Conservation (phyloP, 2,113 vertebrate genomes). For the Petaurus breviceps region DNA sequence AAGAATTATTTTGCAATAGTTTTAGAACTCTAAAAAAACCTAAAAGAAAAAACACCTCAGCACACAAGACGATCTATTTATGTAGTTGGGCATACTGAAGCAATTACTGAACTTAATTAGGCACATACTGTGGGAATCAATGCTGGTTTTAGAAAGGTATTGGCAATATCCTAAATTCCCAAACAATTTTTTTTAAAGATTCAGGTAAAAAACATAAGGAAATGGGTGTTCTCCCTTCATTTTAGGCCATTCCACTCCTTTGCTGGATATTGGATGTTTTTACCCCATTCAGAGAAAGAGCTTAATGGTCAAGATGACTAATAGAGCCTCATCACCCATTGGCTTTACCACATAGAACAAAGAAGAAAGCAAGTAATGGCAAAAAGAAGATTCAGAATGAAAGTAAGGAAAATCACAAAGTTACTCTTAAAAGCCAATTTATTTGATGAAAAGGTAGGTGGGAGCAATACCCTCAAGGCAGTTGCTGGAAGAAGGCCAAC, state of each 20-base stretch:
- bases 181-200: background rate
- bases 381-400: background rate
- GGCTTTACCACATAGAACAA: background rate
- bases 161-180: background rate
- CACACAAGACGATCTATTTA: background rate
- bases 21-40: background rate
- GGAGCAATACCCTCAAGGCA: constrained; percentile 47
- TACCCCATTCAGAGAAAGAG: background rate
- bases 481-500: background rate
- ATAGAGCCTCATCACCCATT: background rate
- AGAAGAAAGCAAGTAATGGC: background rate
- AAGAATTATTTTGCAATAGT: background rate
- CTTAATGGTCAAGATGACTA: background rate
- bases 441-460: constrained; percentile 49
- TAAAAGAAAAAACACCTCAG: background rate
- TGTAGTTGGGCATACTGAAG: background rate
- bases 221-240: background rate
- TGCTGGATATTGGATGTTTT: background rate
- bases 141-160: background rate
- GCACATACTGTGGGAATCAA: background rate
- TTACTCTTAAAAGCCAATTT: constrained; percentile 57
- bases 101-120: background rate
- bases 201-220: background rate
- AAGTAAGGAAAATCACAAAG: constrained; percentile 57
- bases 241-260: background rate